These are phyloP conservation scores for Chymomyza caudatula DNA, from an alignment of 2,888 invertebrate genomes.

Conservation along the genomic window DNA sequence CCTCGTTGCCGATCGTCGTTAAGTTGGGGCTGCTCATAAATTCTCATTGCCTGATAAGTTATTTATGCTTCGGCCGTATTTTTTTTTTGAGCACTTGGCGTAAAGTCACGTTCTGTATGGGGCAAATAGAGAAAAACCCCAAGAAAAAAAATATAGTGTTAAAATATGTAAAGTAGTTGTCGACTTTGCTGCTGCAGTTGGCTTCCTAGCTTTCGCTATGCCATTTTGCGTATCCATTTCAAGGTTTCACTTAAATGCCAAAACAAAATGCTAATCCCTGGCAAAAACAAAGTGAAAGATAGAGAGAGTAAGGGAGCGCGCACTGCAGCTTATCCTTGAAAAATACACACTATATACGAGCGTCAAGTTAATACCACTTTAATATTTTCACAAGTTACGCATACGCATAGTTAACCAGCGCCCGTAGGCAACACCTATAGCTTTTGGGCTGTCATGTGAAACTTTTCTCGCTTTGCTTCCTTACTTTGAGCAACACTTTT, in stretches of 20 bases:
- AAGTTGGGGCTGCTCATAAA: background rate
- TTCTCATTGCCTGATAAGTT: slow-evolving; percentile 18
- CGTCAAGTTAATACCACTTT: slow-evolving; percentile 42
- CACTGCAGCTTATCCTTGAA: slow-evolving; percentile 66
- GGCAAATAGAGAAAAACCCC: slow-evolving; percentile 20
- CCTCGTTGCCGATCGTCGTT: background rate
- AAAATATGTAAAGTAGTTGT: slow-evolving; percentile 67
- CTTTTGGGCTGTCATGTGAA: slow-evolving; percentile 26
- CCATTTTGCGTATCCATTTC: slow-evolving; percentile 58
- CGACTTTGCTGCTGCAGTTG: slow-evolving; percentile 33
- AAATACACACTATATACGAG: slow-evolving; percentile 55
- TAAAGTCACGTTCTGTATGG: background rate
- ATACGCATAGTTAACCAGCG: slow-evolving; percentile 64
- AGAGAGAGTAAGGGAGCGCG: slow-evolving; percentile 40
- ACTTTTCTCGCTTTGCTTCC: slow-evolving; percentile 18
- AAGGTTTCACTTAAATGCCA: slow-evolving; percentile 41
- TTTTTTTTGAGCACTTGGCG: background rate
- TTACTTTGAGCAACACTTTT: slow-evolving; percentile 45
- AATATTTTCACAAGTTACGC: slow-evolving; percentile 44
- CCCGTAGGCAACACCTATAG: slow-evolving; percentile 51
- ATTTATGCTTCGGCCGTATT: slow-evolving; percentile 25
- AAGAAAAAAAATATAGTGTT: slow-evolving; percentile 58
- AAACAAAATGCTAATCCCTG: slow-evolving; percentile 52
- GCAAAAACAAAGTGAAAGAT: slow-evolving; percentile 13
- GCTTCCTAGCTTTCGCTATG: too few species aligned